Percentiles rank a stretch among this genome's conserved stretches.
Conservation (phyloP, 1,140 invertebrate genomes). For the Holcopasites calliopsidis region DNA sequence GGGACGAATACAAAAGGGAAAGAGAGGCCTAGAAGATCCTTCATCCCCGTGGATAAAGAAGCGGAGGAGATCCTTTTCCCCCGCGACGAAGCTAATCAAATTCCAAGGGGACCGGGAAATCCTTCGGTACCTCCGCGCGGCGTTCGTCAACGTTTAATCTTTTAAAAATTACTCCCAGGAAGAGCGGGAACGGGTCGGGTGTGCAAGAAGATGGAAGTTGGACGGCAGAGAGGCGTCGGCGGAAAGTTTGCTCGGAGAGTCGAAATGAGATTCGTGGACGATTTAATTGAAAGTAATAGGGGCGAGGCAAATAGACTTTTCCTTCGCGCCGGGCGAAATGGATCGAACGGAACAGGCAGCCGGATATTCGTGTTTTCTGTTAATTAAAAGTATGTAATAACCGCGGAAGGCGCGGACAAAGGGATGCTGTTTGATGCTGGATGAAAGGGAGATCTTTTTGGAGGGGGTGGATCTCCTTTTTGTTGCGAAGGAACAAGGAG, state of each 20-base stretch:
- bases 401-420: not conserved
- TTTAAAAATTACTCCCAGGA: not conserved
- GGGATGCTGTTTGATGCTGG: not conserved
- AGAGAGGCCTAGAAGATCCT: not conserved
- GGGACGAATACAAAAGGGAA: not conserved
- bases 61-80: not conserved
- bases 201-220: no score
- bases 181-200: no score
- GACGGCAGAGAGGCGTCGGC: not conserved
- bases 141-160: not conserved
- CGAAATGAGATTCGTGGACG: constrained; percentile 43
- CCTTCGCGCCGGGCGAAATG: not conserved
- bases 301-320: constrained; percentile 9
- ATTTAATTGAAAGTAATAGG: constrained; percentile 46
- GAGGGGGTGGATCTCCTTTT: no score
- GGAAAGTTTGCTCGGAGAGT: constrained; percentile 33
- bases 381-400: constrained; percentile 41
- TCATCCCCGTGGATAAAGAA: constrained; percentile 17
- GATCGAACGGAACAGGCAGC: not conserved
- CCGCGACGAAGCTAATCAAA: constrained; percentile 46
- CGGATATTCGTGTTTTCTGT: constrained; percentile 15
- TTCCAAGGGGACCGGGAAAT: constrained; percentile 22
- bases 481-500: no score
- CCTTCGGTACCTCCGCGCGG: not conserved
- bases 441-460: not conserved